These are phyloP conservation scores for Dallia pectoralis DNA, from an alignment of 2,797 vertebrate species.

Conservation along the genomic window DNA sequence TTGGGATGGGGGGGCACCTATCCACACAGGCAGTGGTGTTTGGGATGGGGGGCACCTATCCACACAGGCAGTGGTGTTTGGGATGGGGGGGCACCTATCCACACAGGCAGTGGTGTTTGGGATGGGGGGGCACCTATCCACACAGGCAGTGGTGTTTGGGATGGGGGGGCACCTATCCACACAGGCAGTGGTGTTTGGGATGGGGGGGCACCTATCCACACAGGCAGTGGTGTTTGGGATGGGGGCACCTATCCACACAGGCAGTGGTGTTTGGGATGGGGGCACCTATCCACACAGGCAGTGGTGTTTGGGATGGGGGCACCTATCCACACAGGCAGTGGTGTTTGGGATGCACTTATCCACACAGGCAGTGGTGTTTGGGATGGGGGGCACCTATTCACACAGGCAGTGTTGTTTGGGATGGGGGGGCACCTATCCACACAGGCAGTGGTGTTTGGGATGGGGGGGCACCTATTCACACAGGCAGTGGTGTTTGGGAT, in stretches of 20 bases:
- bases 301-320: too few species aligned
- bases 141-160: not conserved
- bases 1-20: too few species aligned
- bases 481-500: not conserved
- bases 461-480: too few species aligned
- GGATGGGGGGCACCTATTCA: too few species aligned
- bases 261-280: not conserved
- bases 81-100: too few species aligned
- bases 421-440: too few species aligned
- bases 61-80: not conserved
- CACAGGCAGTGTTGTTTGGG: not conserved
- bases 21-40: not conserved
- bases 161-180: too few species aligned
- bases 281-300: not conserved
- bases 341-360: not conserved
- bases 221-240: not conserved
- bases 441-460: not conserved
- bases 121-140: too few species aligned
- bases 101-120: not conserved
- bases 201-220: too few species aligned
- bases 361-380: not conserved
- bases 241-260: too few species aligned
- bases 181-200: not conserved
- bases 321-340: too few species aligned
- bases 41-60: too few species aligned